Evolutionary conservation across 1,140 invertebrate genomes (phyloP), one percentile per base, ranked within the genome.

Genomic region (Drosophila subobscura): DNA sequence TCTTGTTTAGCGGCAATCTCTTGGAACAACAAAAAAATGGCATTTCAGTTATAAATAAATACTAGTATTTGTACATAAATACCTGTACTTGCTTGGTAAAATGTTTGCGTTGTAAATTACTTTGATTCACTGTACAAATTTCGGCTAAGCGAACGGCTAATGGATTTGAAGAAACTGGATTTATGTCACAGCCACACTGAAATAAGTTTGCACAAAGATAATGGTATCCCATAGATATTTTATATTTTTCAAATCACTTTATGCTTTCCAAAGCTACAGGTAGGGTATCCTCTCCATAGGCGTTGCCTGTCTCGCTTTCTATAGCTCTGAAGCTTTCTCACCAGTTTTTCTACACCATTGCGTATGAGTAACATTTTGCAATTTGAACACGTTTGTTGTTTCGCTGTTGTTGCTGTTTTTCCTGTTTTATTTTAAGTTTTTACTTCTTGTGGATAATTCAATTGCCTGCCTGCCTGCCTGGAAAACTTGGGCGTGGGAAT

Each of bases 341-440:
- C 45, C 42, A 16, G 25, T n/a, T 64, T 67, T 56, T 67, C 37
- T 8, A 33, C 49, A 47, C 37, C 72, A 45, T 42, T 72, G 77
- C 77, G 77, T 79, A 79, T 79, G 77, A 76, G 77, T 79, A 79
- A 79, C 54, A 33, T 70, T 45, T 42, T 45, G n/a, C 42, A 49
- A 37, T 42, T 37, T 54, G 55, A 72, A 54, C 46, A 33, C 41
- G 59, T 66, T 57, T 44, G 37, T 46, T 54, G 64, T 46, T 76
- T 47, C 54, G 42, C 41, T 40, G 57, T 49, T 64, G 47, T 51
- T 73, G 6, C 44, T 73, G 49, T 41, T 49, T 22, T 37, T 58
- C 44, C 5, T 12, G 33, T 37, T 37, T 12, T 37, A 12, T 37
- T 55, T 25, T 14, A 6, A 37, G 33, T 37, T 10, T 47, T 29